Percentiles rank a stretch among this genome's conserved stretches.
Conservation (phyloP, 2,113 vertebrate species). For the Rhinoptilus africanus region DNA sequence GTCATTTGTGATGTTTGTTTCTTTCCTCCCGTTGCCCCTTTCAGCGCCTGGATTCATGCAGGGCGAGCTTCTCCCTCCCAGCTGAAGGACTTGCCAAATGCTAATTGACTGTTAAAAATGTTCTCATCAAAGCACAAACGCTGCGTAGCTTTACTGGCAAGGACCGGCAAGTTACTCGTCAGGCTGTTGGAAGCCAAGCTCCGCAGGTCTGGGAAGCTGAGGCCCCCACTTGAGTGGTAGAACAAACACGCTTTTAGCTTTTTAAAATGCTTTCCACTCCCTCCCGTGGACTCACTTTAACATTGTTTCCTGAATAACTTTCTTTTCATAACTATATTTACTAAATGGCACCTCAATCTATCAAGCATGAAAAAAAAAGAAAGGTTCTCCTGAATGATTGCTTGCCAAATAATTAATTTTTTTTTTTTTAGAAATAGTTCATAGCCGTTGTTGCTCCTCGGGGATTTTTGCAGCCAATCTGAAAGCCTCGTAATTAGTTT, state of each 20-base stretch:
- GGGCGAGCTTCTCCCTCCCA: neutral
- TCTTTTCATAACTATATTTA: neutral
- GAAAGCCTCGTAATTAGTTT: neutral
- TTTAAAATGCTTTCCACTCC: neutral
- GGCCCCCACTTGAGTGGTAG: neutral
- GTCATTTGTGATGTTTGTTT: constrained; percentile 6
- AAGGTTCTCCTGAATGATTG: neutral
- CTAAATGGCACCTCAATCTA: neutral
- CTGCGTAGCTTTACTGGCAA: constrained; percentile 17
- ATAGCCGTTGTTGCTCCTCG: neutral
- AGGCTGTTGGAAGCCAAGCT: constrained; percentile 28
- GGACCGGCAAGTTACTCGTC: neutral
- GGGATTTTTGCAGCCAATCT: neutral
- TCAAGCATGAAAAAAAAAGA: neutral
- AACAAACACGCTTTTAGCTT: neutral
- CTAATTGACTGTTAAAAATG: constrained; percentile 61
- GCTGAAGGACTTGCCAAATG: constrained; percentile 39
- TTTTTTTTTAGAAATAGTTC: neutral
- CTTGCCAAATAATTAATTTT: neutral
- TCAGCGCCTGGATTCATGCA: neutral
- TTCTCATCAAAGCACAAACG: constrained; percentile 44
- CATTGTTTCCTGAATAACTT: neutral
- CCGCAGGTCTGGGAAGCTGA: neutral
- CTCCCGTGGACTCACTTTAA: neutral
- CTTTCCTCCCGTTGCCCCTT: neutral